Base-by-base conservation (phyloP, 2,888 invertebrate species). In the Acronicta leporina region DNA sequence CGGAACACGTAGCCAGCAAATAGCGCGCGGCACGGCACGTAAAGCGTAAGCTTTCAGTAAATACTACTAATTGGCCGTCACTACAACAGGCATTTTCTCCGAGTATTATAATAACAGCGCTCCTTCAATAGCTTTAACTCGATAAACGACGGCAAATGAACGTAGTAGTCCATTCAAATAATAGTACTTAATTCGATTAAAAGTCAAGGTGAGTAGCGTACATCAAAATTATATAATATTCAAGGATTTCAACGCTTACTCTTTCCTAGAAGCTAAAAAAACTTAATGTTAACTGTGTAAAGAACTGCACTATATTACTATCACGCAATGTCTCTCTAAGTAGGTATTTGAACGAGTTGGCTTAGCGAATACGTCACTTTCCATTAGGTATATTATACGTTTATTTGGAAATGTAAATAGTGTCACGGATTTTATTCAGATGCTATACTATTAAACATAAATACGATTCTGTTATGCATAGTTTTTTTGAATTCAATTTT, bases 31-130 rank as follows among this genome's bases (percentile, higher is more conserved):
- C 57, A 71, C 51, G 55, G 57, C 72, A 73, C 76, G 72, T 60
- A 67, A 63, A 46, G 67, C 60, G 55, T 44, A 33, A 63, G 65
- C 65, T 62, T 79, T 75, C 63, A 20, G 73, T 68, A 72, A 72
- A 59, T 74, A 57, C 63, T 50, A 58, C 68, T 77, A 80, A 80
- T 79, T 82, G 70, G 45, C 64, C 67, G 62, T 75, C 75, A 76
- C 74, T 71, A 67, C 50, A 66, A 38, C 38, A n/a, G 5, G n/a
- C 7, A 52, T 68, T 65, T 73, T 54, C 57, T 55, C 42, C 47
- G 50, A 52, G 48, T 50, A 64, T 56, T 55, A 74, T 68, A 33
- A 52, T 60, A 53, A 66, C 60, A 66, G 15, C 51, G 20, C 15
- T 43, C 38, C 53, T 50, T 47, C 35, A 15, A 14, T 42, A 16